Evolutionary conservation across 2,888 invertebrate species (phyloP), one percentile per base, ranked within the genome.

Genomic region (Elysia crispata): DNA sequence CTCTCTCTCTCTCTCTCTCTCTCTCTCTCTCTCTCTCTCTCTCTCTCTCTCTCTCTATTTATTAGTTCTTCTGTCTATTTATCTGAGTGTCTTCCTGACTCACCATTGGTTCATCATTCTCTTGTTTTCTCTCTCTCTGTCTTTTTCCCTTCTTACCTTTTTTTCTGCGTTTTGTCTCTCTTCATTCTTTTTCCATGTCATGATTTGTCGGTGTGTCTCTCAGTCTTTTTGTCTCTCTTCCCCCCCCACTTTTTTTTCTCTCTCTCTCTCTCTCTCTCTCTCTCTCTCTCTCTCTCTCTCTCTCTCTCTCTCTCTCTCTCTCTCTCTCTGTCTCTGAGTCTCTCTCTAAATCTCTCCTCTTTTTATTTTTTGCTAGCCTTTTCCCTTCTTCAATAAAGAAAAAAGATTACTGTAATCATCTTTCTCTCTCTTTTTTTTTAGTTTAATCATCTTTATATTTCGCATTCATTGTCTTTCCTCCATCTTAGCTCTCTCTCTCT

Each of bases 1-100:
- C 57, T 67, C 23, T 70, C 28, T 67, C 20, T 67, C 15, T 67
- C 11, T 73, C 20, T 78, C 3, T 73, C 31, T 78, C 20, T 64
- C 23, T 57, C 23, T 64, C 20, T 50, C 20, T 64, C 23, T 78
- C 33, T 49, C 1, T 73, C 28, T 75, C 60, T 30, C 60, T 62
- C 75, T 60, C 75, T 75, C 57, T 30, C 28, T 57, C 28, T 75
- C 30, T 25, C 60, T 31, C 1, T 28, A 11, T 15, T 31, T 1
- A 23, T n/a, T 30, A 11, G 57, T 13, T 75, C 60, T 28, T 67
- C 28, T 18, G 49, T 25, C 66, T 25, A 49, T 41, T 31, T 30
- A 15, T 67, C 66, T 76, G 11, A 60, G 54, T 20, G 30, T 57
- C 74, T 74, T n/a, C 20, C 33, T 20, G 20, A 8, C 60, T 31